Evolutionary conservation across 2,113 vertebrate species (phyloP), one percentile per base, ranked within the genome.

Genomic region (Oreocharis arfaki): DNA sequence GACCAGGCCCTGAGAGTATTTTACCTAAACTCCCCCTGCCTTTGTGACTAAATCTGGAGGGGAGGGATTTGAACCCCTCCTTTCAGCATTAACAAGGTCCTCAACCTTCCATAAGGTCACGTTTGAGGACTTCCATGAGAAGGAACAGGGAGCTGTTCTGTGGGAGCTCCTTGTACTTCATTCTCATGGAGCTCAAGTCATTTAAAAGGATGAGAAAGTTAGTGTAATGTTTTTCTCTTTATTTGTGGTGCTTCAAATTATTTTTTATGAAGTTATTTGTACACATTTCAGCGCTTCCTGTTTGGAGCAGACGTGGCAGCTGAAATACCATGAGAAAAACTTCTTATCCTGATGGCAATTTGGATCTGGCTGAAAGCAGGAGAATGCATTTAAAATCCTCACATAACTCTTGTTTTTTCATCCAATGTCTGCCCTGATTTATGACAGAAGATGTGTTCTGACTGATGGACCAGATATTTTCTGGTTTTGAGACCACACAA

Each of bases 251-350:
- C 39, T 76, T 92, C 53, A 7, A 92, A 93, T 95, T 90, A 92
- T 81, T 94, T 95, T 96, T 90, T 89, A 84, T 96, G 37, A 76
- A 92, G 90, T 94, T 97, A 90, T 96, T 96, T 96, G 94, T 96
- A 96, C 90, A 96, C 90, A 94, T 89, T 96, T 90, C 16, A 3
- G 80, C 10, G 5, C 57, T 96, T 96, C 94, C 94, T 96, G 95
- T 92, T 96, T 94, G 90, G 65, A 92, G 80, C 69, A 84, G 93
- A 90, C 28, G 41, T 79, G 88, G 89, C 2, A 42, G 93, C 83
- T 76, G 90, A 96, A 95, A 94, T 93, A 93, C 60, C 92, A 96
- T 96, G 95, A 95, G 96, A 97, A 97, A 96, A 95, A 93, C 41
- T 91, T 92, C 85, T 93, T 88, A 64, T 95, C 79, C 82, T 95